Conservation (phyloP, 2,888 invertebrate species). For the Leucoptera coffeella region DNA sequence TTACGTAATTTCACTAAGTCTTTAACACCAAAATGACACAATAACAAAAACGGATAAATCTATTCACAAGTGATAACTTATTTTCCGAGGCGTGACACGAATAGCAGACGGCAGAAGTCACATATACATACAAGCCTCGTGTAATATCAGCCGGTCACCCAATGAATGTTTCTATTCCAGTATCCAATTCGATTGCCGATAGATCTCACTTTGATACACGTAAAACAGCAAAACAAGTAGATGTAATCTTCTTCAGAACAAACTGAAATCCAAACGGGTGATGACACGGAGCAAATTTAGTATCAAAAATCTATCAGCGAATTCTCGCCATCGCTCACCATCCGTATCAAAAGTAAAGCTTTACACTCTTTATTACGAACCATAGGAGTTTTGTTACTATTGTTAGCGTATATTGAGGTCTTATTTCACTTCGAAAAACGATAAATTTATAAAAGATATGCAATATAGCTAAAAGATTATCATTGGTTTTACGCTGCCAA, state of each 20-base stretch:
- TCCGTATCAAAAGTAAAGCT: slow-evolving; percentile 48
- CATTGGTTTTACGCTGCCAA: slow-evolving; percentile 59
- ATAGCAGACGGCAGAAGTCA: slow-evolving; percentile 52
- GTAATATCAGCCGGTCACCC: slow-evolving; percentile 56
- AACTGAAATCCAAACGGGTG: slow-evolving; percentile 38
- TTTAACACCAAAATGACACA: slow-evolving; percentile 47
- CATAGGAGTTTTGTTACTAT: slow-evolving; percentile 45
- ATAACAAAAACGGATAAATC: slow-evolving; percentile 41
- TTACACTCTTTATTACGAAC: slow-evolving; percentile 50
- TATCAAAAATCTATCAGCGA: slow-evolving; percentile 55
- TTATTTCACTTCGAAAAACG: slow-evolving; percentile 34
- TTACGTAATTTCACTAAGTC: slow-evolving; percentile 51
- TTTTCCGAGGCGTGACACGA: slow-evolving; percentile 55
- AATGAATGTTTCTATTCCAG: no score
- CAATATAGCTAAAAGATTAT: slow-evolving; percentile 53
- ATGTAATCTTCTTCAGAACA: slow-evolving; percentile 26
- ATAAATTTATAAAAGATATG: slow-evolving; percentile 45
- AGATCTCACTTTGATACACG: slow-evolving; percentile 28
- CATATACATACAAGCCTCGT: slow-evolving; percentile 55
- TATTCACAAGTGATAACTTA: slow-evolving; percentile 47
- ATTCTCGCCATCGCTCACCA: slow-evolving; percentile 55
- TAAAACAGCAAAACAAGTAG: slow-evolving; percentile 32
- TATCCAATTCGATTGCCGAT: no score
- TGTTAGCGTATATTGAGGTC: slow-evolving; percentile 33
- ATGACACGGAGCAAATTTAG: slow-evolving; percentile 52